Conservation (phyloP, 1,140 invertebrate species). For the Gerris buenoi region DNA sequence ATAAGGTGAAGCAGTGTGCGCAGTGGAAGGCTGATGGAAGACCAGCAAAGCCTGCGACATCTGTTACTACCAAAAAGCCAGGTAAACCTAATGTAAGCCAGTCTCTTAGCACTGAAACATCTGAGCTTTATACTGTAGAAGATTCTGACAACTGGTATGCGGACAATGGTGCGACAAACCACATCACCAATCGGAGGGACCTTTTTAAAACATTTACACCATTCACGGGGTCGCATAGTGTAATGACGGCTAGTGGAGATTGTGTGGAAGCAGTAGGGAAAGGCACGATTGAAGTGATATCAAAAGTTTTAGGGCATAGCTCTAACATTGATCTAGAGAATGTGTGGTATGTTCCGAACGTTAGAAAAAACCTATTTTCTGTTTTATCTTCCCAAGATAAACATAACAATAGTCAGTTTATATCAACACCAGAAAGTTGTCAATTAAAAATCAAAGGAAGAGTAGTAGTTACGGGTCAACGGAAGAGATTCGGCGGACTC, state of each 20-base stretch:
- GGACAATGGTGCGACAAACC: constrained; percentile 26
- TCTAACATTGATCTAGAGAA: constrained; percentile 19
- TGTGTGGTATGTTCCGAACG: constrained; percentile 24
- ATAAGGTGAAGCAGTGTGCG: neutral
- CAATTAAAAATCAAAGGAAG: constrained; percentile 16
- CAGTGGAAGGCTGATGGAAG: neutral
- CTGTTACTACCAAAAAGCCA: too few relatives aligned
- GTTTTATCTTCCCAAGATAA: constrained; percentile 23
- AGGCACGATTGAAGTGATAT: constrained; percentile 20
- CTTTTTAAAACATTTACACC: constrained; percentile 20
- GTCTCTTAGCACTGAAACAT: neutral
- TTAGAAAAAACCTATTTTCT: constrained; percentile 26
- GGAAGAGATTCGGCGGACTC: constrained; percentile 16
- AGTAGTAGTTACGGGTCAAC: constrained; percentile 15
- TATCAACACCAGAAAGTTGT: constrained; percentile 18
- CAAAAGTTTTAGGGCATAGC: constrained; percentile 13
- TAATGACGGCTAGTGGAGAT: constrained; percentile 22
- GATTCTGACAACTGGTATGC: constrained; percentile 23
- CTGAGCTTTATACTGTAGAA: constrained; percentile 3
- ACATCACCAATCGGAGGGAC: constrained; percentile 21
- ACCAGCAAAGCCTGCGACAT: neutral
- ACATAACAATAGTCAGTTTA: constrained; percentile 21
- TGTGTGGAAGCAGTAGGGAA: constrained; percentile 20
- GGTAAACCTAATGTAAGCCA: neutral
- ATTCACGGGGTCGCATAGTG: constrained; percentile 15